Evolutionary conservation across 1,140 invertebrate species (phyloP), one percentile per base, ranked within the genome.

Genomic region (Steinernema khuongi): DNA sequence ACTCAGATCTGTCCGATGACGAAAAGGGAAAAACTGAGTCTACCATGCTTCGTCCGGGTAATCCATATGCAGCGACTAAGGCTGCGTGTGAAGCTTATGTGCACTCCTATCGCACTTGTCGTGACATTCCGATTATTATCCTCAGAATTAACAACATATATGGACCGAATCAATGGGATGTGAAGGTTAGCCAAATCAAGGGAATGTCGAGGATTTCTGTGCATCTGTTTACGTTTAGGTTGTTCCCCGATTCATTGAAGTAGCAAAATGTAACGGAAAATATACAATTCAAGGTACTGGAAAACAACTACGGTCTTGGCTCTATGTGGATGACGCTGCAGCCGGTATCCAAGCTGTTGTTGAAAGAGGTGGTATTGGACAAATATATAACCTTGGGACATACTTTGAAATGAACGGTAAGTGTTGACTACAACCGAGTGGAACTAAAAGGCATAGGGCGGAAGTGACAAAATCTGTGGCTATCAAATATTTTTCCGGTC

Each of bases 11-110:
- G 0, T 69, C 50, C 0, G 67, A 44, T 19, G 80, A 81, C 19
- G 80, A 79, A 32, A 71, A 60, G 31, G 76, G 79, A 31, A 84
- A 85, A 70, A 29, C 44, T 1, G 82, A 84, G 67, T 31, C 19
- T 32, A 32, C 76, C n/a, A 43, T 81, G 1, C 43, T 85, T 1
- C 29, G 72, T 0, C 85, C 85, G 0, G 86, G 85, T 28, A 86
- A 86, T 74, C 85, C 85, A 1, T 86, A 86, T 72, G 85, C 85
- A 29, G 85, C 85, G 11, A 86, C 83, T 1, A 86, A 86, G 71
- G 81, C 83, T 26, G 81, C 81, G 30, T 72, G 81, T 28, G 82
- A 84, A 71, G 74, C 77, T 4, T 84, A 81, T 70, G 81, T 76
- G 0, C 74, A 79, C 31, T 70, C 79, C 7, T 84, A 75, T 67